Base-by-base conservation (phyloP, 1,140 invertebrate genomes). In the Drosophila asahinai region DNA sequence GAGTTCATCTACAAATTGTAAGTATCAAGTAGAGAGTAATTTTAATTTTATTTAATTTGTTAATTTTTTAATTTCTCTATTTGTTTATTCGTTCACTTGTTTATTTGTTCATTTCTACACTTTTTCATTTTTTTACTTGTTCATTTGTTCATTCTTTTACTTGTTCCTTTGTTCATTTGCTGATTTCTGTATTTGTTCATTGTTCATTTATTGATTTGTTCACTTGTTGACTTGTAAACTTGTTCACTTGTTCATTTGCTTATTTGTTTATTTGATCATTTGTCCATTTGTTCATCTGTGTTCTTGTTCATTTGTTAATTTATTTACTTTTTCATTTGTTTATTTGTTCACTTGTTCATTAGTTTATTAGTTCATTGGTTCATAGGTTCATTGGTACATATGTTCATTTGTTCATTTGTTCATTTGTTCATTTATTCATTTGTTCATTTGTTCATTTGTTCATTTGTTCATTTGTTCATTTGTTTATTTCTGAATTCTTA, bases 1-100 rank as follows among this genome's bases (percentile, higher is more conserved):
- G 80, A 93, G 3, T 92, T 94, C 6, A 95, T 97, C 22, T 92
- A 93, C 49, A 92, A 94, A 54, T 94, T 94, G 95, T 96, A 92
- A 93, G 94, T 93, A 57, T 19, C 19, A 54, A 68, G n/a, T 0
- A 2, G 5, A 2, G 0, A 8, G 3, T 25, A 2, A 22, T 22
- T 22, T 27, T 5, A 27, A 27, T 33, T 17, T 38, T 33, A 7
- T 5, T 22, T 1, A 8, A 30, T 17, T 22, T 30, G 42, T 15
- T 14, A 42, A 57, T 17, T 49, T 8, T 57, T 49, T 82, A 30
- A 30, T 19, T 19, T 19, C 19, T 19, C 19, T 19, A 19, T 19
- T 19, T 19, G 19, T 19, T 19, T 19, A 19, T 19, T 33, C 19
- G 7, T 9, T 8, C 7, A 15, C 5, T 40, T 40, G 5, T 40